phyloP scores from a whole-genome alignment of 2,113 vertebrate genomes.

The Cariama cristata region DNA sequence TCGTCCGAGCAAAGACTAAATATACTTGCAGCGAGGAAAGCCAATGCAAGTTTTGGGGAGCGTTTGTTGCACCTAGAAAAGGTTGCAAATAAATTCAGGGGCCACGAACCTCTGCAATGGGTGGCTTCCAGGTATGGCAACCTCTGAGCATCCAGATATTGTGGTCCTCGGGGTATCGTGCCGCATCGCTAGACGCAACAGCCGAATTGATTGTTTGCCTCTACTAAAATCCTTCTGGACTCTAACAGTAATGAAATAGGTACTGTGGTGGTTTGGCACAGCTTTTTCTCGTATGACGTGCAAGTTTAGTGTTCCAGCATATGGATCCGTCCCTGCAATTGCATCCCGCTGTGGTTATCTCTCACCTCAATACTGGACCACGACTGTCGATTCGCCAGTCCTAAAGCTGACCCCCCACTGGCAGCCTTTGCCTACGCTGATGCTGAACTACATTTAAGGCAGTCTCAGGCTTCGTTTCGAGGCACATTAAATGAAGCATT shows the following conservation, averaged over 20 bases:
- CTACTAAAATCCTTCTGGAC: background rate
- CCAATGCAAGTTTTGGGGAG: background rate
- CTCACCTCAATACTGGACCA: background rate
- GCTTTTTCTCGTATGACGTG: rapidly evolving
- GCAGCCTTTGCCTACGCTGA: background rate
- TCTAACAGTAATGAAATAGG: background rate
- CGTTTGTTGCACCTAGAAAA: background rate
- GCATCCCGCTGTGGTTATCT: background rate
- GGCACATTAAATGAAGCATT: background rate
- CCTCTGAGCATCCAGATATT: background rate
- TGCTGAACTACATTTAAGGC: background rate
- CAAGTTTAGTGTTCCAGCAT: background rate
- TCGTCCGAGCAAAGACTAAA: background rate
- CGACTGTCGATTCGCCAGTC: background rate
- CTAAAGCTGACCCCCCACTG: background rate
- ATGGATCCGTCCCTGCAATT: background rate
- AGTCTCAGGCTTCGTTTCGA: rapidly evolving
- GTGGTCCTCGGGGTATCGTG: rapidly evolving
- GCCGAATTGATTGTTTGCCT: background rate
- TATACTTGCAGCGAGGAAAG: rapidly evolving
- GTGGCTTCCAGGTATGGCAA: background rate
- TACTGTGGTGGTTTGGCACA: rapidly evolving
- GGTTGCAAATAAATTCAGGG: background rate
- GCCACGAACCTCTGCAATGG: rapidly evolving
- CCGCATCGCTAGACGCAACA: background rate